Conservation (phyloP, 1,140 invertebrate species). For the Hyles euphorbiae region DNA sequence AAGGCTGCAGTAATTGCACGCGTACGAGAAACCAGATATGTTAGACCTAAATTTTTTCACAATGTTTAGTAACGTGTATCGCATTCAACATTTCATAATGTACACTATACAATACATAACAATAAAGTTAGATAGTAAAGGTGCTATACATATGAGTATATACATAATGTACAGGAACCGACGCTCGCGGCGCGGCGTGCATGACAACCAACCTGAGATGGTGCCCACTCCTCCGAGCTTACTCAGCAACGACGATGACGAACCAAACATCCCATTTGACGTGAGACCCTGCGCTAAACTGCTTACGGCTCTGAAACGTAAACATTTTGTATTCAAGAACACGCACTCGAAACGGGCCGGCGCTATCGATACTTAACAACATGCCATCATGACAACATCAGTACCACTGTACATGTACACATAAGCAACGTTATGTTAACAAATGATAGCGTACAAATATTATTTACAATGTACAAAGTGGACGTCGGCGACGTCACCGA, state of each 20-base stretch:
- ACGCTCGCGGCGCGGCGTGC: neutral
- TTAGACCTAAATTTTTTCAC: no score
- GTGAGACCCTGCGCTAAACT: constrained; percentile 81
- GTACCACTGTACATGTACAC: constrained; percentile 54
- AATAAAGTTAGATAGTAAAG: constrained; percentile 1
- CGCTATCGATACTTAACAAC: constrained; percentile 21
- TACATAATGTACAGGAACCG: constrained; percentile 10
- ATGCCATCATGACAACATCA: constrained; percentile 37
- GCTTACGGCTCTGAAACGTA: constrained; percentile 75
- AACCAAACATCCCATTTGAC: constrained; percentile 87
- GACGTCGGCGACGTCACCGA: constrained; percentile 5
- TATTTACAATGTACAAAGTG: constrained; percentile 43
- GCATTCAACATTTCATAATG: no score
- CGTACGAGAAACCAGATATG: no score
- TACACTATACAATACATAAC: no score
- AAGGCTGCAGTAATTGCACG: no score
- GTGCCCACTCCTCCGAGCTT: constrained; percentile 77
- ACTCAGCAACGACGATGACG: constrained; percentile 87
- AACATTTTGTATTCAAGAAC: constrained; percentile 40
- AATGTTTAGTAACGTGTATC: constrained; percentile 1
- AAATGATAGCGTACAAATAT: constrained; percentile 41
- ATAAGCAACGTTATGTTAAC: constrained; percentile 32
- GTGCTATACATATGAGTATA: constrained; percentile 16
- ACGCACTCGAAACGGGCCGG: constrained; percentile 6
- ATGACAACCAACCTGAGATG: constrained; percentile 65